These are phyloP conservation scores for Numenius phaeopus DNA, from an alignment of 2,797 vertebrate genomes.

Conservation along the genomic window DNA sequence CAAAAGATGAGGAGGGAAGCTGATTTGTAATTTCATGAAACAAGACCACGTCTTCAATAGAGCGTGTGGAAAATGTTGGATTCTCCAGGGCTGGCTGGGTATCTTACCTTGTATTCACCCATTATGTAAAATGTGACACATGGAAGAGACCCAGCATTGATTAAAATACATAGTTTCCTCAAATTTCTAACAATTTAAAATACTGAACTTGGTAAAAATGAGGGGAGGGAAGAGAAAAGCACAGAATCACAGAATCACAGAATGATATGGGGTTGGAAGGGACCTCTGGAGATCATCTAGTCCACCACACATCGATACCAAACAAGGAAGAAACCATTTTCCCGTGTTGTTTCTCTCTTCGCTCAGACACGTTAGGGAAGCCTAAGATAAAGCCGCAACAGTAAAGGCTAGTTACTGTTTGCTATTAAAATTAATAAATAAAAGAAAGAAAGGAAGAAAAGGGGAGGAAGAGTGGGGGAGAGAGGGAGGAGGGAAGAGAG, in stretches of 20 bases:
- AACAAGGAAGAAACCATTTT: not conserved
- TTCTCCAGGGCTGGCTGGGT: not conserved
- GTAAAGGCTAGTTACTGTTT: not conserved
- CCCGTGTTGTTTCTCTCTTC: not conserved
- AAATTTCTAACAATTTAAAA: not conserved
- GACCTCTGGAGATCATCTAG: no score
- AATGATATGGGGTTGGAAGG: no score
- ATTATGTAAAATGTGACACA: fast-evolving
- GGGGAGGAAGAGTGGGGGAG: fast-evolving
- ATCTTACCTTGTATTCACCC: not conserved
- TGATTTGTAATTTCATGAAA: not conserved
- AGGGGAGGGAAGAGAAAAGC: not conserved
- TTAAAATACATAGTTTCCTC: not conserved
- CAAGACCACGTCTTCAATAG: not conserved
- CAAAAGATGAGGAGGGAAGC: not conserved
- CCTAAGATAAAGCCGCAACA: not conserved
- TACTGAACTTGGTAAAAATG: not conserved
- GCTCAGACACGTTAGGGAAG: not conserved
- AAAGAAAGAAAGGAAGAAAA: not conserved
- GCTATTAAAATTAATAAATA: not conserved
- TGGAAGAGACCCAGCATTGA: not conserved
- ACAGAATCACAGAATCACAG: not conserved
- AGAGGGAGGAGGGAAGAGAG: not conserved
- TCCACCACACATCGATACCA: not conserved
- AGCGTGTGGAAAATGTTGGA: not conserved